Evolutionary conservation across 2,797 vertebrate species (phyloP), one percentile per base, ranked within the genome.

Genomic region (Tarsius wallacei): DNA sequence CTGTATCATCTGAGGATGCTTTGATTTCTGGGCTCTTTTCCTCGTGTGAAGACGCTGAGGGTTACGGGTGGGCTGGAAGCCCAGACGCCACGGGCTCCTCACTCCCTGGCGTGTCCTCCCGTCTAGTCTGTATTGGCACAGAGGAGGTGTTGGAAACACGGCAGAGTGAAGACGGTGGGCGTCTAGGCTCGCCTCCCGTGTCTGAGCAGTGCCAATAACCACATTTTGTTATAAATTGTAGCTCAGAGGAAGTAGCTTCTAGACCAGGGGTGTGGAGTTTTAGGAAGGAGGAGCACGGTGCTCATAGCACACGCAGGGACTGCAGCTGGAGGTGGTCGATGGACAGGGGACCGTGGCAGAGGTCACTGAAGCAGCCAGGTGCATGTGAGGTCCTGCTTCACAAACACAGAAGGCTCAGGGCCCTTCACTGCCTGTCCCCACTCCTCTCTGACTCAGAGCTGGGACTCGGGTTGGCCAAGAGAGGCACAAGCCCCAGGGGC

Each of bases 391-490:
- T 51, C 57, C 0, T 21, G n/a, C 15, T 31, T 73, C 49, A 61
- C 55, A 82, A 21, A 49, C 14, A n/a, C 66, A 1, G 53, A 0
- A 31, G 1, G 61, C 31, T 1, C 0, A 42, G 10, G 21, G n/a
- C 55, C 53, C 33, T n/a, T 0, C 0, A 4, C n/a, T 0, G 0
- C 47, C 8, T 17, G 3, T 17, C 11, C 9, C 26, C 55, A 31
- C 4, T 31, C 22, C 21, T 28, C 49, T 14, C 2, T 12, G 28
- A 68, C 57, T 17, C 13, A 26, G 26, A 80, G 26, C 24, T 33
- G n/a, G 49, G 59, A 28, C 28, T 0, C 8, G 31, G n/a, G 19
- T 2, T 2, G 22, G 16, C 31, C 51, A 47, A 31, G 13, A 1
- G 22, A 31, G 64, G 22, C 42, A 14, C 24, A 55, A 26, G n/a